Evolutionary conservation across 2,113 vertebrate species (phyloP), one percentile per base, ranked within the genome.

Genomic region (Trachemys scripta): DNA sequence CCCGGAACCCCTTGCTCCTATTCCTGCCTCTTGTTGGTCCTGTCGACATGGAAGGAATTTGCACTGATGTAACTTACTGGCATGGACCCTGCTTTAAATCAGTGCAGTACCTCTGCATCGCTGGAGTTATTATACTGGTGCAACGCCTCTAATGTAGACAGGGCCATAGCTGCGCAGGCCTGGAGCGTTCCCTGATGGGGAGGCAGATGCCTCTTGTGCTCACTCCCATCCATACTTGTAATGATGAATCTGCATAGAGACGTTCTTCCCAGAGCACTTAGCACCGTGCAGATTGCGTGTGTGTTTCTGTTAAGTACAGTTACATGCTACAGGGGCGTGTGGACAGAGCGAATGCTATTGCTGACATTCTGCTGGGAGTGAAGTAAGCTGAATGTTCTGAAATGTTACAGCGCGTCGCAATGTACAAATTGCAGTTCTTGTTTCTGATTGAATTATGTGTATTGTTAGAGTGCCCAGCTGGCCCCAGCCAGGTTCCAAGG

Each of bases 1-100:
- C 80, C 53, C 57, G 62, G 31, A 94, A 96, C 94, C 97, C 95
- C 92, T 95, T 17, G 38, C 81, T 47, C 78, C 78, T 19, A 27
- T 10, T 80, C 27, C 78, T 80, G 47, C 27, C 78, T 49, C 47
- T 47, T 20, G 38, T 35, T 50, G 78, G 78, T 29, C 47, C 45
- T 17, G 78, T 49, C 4, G 45, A 31, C 29, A 49, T 50, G 78
- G 78, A 78, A 78, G 42, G 75, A 78, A 78, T 47, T 45, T 78
- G 75, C 42, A 78, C 42, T 78, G 75, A 47, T 78, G 75, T 78
- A 47, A 47, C 78, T 50, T 47, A 27, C 16, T 29, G 75, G 45
- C 45, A 47, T 25, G 6, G 42, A 8, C 25, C 42, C 42, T 27
- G 24, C 11, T 47, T 45, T 78, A 47, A 45, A 78, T 78, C 75